Conservation (phyloP, 2,797 vertebrate genomes). For the Adrianichthys oophorus region DNA sequence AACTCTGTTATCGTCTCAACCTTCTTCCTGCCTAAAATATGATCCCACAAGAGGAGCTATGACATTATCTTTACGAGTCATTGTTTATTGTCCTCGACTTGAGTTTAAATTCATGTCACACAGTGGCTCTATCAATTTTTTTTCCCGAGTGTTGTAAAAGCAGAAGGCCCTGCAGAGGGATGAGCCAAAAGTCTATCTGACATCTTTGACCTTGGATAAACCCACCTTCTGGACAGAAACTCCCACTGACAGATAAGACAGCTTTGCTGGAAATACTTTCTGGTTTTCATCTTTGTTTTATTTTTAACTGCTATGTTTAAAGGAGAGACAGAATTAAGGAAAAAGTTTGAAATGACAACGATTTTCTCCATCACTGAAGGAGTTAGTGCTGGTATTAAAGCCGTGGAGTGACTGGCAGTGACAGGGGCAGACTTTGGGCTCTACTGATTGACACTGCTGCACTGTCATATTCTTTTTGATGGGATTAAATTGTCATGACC, state of each 20-base stretch:
- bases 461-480: slow-evolving; percentile 76
- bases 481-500: slow-evolving; percentile 76
- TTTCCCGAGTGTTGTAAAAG: slow-evolving; percentile 39
- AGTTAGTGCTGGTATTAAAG: slow-evolving; percentile 26
- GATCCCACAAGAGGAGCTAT: slow-evolving; percentile 30
- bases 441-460: slow-evolving; percentile 62
- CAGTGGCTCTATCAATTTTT: slow-evolving; percentile 39
- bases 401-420: slow-evolving; percentile 31
- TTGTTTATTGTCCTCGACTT: slow-evolving; percentile 34
- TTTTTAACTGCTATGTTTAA: slow-evolving; percentile 49
- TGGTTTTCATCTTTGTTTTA: slow-evolving; percentile 57
- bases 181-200: slow-evolving; percentile 44
- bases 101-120: slow-evolving; percentile 34
- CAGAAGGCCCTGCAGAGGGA: slow-evolving; percentile 39
- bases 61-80: slow-evolving; percentile 33
- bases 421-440: slow-evolving; percentile 26
- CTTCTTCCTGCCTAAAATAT: slow-evolving; percentile 33
- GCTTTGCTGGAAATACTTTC: slow-evolving; percentile 30
- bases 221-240: slow-evolving; percentile 52
- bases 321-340: slow-evolving; percentile 9
- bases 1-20: slow-evolving; percentile 9
- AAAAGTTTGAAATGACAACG: background rate
- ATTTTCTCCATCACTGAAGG: slow-evolving; percentile 8
- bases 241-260: slow-evolving; percentile 44
- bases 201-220: slow-evolving; percentile 59